Base-by-base conservation (phyloP, 2,888 invertebrate genomes). In the Polylopha cassiicola region DNA sequence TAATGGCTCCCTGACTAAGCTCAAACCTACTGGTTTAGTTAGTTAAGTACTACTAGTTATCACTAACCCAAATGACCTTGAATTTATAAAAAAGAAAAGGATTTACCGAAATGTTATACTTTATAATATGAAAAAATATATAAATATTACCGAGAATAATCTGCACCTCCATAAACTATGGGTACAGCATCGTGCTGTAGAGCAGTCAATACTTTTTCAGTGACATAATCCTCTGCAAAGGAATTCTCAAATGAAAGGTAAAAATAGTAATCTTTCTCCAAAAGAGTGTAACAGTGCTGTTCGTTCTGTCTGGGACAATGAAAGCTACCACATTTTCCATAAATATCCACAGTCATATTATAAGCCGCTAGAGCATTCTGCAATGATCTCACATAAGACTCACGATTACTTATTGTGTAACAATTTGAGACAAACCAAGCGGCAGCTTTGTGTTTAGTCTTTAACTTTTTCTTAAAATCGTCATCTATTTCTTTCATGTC, bases 111-210 rank as follows among this genome's bases (percentile, higher is more conserved):
- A n/a, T n/a, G n/a, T n/a, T n/a, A n/a, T n/a, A n/a, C n/a, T n/a
- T n/a, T n/a, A n/a, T n/a, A n/a, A n/a, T n/a, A n/a, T n/a, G n/a
- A n/a, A n/a, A n/a, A n/a, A n/a, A n/a, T n/a, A n/a, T n/a, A n/a
- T n/a, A n/a, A n/a, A n/a, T n/a, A n/a, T n/a, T n/a, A n/a, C n/a
- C n/a, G n/a, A n/a, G n/a, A n/a, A n/a, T n/a, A n/a, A n/a, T n/a
- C n/a, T n/a, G 87, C 87, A 7, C 87, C 88, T 3, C 91, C 90
- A 76, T 87, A 89, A 4, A 90, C 90, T 9, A 91, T 84, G 1
- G 91, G 91, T 3, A 91, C 69, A 8, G 89, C 79, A 53, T 87
- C 77, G 64, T 88, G 85, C 51, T 87, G 78, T 23, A 86, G 56
- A 4, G 82, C 68, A 16, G 54, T 59, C 9, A 70, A 39, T 4